Percentiles rank a stretch among this genome's conserved stretches.
Evolutionary conservation across 2,797 vertebrate genomes (phyloP).

Genomic region (Pteropus rufus): DNA sequence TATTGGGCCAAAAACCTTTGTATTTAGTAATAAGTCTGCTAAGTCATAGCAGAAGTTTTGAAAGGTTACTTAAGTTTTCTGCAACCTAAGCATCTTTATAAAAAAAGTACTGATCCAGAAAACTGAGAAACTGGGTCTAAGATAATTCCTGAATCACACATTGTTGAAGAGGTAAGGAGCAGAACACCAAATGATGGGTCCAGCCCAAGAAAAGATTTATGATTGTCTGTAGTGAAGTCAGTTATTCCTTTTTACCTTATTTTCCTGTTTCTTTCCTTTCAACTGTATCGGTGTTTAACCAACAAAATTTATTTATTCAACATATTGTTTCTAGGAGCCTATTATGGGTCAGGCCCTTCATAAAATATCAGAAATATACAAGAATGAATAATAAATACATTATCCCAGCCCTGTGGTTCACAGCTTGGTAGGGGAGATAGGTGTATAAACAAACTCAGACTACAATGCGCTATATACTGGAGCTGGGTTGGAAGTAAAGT

Average conservation of each 20-base stretch:
- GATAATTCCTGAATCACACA: constrained; percentile 8
- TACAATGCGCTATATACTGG: background rate
- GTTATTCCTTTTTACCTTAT: background rate
- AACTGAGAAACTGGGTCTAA: constrained; percentile 21
- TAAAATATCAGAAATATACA: constrained; percentile 40
- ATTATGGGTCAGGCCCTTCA: background rate
- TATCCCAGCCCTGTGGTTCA: background rate
- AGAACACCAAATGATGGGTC: background rate
- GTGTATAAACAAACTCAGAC: constrained; percentile 7
- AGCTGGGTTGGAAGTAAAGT: background rate
- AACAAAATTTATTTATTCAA: constrained; percentile 40
- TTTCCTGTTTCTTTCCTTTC: background rate
- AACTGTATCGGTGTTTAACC: background rate
- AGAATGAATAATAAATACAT: background rate
- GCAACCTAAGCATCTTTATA: constrained; percentile 15
- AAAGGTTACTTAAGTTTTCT: background rate
- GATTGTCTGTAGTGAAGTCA: background rate
- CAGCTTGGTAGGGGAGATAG: background rate
- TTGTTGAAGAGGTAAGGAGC: background rate
- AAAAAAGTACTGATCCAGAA: background rate
- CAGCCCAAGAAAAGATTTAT: background rate
- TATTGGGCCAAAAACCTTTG: background rate
- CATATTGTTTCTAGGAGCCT: background rate
- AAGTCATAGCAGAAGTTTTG: constrained; percentile 1
- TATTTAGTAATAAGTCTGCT: background rate